phyloP scores from a whole-genome alignment of 2,113 vertebrate species.

The Pandion haliaetus region DNA sequence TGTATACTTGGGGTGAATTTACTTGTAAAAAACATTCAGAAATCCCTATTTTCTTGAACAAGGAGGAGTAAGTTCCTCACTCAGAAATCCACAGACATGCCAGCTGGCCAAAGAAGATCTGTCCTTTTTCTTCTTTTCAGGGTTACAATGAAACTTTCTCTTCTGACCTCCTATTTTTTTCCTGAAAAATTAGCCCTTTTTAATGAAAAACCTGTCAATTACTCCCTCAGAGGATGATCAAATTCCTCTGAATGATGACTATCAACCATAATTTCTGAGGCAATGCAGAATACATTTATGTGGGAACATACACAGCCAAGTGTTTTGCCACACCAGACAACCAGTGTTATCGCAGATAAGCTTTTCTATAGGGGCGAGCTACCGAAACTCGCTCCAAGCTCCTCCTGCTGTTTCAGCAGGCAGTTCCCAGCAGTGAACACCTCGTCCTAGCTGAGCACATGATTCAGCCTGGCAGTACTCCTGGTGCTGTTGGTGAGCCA shows the following conservation, averaged over 20 bases:
- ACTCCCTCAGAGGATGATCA: neutral
- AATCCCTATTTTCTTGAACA: neutral
- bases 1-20: neutral
- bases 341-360: neutral
- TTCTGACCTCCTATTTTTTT: neutral
- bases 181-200: neutral
- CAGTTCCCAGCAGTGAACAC: neutral
- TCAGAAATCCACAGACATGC: neutral
- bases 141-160: neutral
- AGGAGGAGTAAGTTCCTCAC: neutral
- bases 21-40: neutral
- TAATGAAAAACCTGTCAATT: neutral
- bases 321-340: neutral
- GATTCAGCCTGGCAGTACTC: neutral
- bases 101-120: neutral
- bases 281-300: neutral
- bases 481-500: neutral
- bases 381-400: neutral
- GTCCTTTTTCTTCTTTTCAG: neutral
- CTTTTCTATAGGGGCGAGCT: neutral
- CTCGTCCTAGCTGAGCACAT: neutral
- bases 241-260: neutral
- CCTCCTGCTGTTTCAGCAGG: neutral
- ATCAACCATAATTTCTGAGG: neutral
- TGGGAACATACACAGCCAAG: neutral